Evolutionary conservation across 1,140 invertebrate genomes (phyloP).

Genomic region (Lethocerus indicus): DNA sequence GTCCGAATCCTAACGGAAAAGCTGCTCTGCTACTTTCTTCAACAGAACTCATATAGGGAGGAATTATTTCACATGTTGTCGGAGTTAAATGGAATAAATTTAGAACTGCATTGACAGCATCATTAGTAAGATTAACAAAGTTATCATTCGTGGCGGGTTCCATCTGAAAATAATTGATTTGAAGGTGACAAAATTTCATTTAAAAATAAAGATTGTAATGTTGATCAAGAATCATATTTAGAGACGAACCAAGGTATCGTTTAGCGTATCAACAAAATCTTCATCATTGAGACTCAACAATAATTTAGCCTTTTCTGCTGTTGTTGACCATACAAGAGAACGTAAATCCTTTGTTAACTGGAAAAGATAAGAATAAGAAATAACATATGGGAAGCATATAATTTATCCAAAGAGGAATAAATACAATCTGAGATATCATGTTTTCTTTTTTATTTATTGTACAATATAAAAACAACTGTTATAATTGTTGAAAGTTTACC

Average conservation of each 20-base stretch:
- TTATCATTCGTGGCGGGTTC: neutral
- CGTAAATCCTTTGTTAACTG: conserved; percentile 48
- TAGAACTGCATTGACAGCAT: neutral
- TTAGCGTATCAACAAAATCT: conserved; percentile 78
- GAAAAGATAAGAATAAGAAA: no score
- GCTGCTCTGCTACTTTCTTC: conserved; percentile 47
- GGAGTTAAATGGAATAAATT: conserved; percentile 2
- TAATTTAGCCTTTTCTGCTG: conserved; percentile 49
- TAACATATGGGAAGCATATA: no score
- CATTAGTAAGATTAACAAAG: neutral
- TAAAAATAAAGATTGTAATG: no score
- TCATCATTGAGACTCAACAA: conserved; percentile 50
- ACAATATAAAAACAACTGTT: no score
- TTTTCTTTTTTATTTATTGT: no score
- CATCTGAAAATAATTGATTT: no score
- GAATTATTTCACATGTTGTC: no score
- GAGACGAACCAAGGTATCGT: conserved; percentile 70
- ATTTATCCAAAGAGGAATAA: no score
- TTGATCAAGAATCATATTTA: no score
- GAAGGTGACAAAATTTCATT: no score
- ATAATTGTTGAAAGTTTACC: no score
- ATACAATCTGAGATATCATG: no score
- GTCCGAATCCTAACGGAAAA: conserved; percentile 85
- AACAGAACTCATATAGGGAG: conserved; percentile 1
- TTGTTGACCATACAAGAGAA: conserved; percentile 85